A percentile compares a stretch with the other conserved stretches of the same genome.
Evolutionary conservation across 2,797 vertebrate genomes (phyloP).

Genomic region (Rhadinocentrus ornatus): DNA sequence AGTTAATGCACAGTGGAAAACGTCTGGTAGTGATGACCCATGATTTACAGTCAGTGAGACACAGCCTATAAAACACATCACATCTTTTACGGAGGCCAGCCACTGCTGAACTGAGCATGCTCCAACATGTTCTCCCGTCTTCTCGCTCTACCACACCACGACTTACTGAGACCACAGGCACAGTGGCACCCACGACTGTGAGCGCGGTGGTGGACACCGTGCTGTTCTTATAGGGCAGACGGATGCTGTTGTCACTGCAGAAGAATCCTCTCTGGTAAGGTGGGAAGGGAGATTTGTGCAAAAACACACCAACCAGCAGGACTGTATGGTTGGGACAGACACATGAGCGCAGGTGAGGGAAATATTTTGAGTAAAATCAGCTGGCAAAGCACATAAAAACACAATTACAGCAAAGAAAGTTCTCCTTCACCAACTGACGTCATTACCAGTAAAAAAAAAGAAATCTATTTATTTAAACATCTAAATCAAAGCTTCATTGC

Average conservation of each 20-base stretch:
- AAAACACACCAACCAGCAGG: conserved; percentile 76
- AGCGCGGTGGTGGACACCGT: conserved; percentile 82
- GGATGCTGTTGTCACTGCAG: conserved; percentile 81
- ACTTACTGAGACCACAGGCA: conserved; percentile 89
- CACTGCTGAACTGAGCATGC: conserved; percentile 45
- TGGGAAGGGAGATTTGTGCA: conserved; percentile 77
- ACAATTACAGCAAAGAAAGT: not conserved
- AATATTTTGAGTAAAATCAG: conserved; percentile 11
- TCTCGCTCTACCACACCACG: conserved; percentile 65
- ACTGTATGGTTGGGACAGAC: conserved; percentile 80
- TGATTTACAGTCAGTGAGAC: conserved; percentile 22
- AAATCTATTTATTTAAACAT: conserved; percentile 3
- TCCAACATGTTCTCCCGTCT: conserved; percentile 39
- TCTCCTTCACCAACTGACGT: not conserved
- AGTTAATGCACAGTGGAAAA: conserved; percentile 35
- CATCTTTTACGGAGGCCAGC: conserved; percentile 31
- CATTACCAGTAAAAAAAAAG: conserved; percentile 1
- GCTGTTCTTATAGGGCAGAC: conserved; percentile 82
- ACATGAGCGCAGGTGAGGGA: conserved; percentile 43
- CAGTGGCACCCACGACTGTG: conserved; percentile 81
- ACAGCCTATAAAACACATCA: conserved; percentile 24
- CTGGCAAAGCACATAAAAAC: not conserved
- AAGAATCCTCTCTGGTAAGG: conserved; percentile 83
- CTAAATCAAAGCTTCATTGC: conserved; percentile 27
- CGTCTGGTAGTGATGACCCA: conserved; percentile 14